These are phyloP conservation scores for Dicranocentrus wangi DNA, from an alignment of 2,888 invertebrate genomes.

Conservation along the genomic window DNA sequence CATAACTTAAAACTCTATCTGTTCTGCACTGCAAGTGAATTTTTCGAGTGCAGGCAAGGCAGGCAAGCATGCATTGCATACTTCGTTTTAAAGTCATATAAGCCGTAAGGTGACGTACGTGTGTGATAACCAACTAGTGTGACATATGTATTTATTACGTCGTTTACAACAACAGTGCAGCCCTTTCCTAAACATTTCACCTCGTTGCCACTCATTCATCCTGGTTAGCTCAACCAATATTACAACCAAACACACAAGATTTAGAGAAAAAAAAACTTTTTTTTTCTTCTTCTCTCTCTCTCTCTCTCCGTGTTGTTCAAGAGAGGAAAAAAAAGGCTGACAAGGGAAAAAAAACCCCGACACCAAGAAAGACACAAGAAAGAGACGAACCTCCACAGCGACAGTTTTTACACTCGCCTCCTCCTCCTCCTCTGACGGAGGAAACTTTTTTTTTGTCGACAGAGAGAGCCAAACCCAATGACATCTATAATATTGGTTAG, in stretches of 20 bases:
- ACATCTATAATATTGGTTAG: conserved; percentile 65
- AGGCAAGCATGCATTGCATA: no score
- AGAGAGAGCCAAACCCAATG: conserved; percentile 55
- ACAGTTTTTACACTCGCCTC: no score
- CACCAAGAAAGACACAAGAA: conserved; percentile 37
- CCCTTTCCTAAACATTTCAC: conserved; percentile 61
- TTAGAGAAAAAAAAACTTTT: neutral
- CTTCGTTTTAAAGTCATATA: no score
- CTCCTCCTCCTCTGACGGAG: neutral
- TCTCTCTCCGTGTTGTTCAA: no score
- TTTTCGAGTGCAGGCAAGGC: no score
- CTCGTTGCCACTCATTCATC: conserved; percentile 58
- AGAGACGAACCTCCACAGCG: conserved; percentile 53
- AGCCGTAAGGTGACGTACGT: conserved; percentile 4
- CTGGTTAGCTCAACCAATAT: conserved; percentile 59
- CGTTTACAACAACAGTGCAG: conserved; percentile 54
- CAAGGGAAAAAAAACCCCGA: neutral
- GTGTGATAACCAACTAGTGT: conserved; percentile 58
- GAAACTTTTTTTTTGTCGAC: no score
- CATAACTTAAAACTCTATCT: no score
- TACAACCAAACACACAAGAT: neutral
- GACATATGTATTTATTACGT: conserved; percentile 64
- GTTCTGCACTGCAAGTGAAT: no score
- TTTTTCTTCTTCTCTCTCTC: neutral
- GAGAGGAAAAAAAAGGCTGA: no score